A percentile compares a stretch with the other conserved stretches of the same genome.
phyloP scores from a whole-genome alignment of 2,797 vertebrate species.

The Denticeps clupeoides region DNA sequence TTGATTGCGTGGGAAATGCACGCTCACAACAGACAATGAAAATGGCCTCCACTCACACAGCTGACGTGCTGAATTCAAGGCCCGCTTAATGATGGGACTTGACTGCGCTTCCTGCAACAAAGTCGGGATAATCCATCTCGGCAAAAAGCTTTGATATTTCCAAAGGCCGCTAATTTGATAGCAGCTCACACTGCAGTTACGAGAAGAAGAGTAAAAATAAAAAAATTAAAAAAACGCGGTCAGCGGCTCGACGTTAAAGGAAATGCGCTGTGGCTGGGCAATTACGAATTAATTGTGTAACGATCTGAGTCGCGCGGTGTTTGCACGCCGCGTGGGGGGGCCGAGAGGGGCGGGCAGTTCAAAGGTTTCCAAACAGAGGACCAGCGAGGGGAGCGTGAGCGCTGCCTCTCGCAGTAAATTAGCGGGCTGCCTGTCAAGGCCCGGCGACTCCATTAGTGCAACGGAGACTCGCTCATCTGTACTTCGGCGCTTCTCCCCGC shows the following conservation, averaged over 20 bases:
- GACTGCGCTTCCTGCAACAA: too few species aligned
- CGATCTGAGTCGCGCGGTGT: background rate
- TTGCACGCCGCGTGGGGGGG: background rate
- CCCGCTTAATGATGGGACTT: too few species aligned
- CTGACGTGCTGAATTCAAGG: too few species aligned
- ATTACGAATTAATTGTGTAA: conserved; percentile 7
- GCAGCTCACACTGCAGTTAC: background rate
- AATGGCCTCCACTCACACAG: too few species aligned
- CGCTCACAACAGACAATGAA: too few species aligned
- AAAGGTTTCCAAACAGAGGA: background rate
- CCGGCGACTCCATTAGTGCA: background rate
- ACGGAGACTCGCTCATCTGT: background rate
- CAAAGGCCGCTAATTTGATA: conserved; percentile 10
- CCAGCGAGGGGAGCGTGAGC: background rate
- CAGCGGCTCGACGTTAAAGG: too few species aligned
- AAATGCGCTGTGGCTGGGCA: background rate
- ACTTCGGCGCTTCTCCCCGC: too few species aligned
- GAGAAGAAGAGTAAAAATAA: too few species aligned
- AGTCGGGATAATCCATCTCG: too few species aligned
- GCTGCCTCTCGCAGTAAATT: background rate
- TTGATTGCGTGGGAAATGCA: background rate
- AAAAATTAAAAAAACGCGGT: too few species aligned
- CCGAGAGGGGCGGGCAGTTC: background rate
- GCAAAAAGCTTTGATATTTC: conserved; percentile 11
- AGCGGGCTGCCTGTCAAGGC: background rate